Base-by-base conservation (phyloP, 1,140 invertebrate species). In the Ridgeia piscesae region DNA sequence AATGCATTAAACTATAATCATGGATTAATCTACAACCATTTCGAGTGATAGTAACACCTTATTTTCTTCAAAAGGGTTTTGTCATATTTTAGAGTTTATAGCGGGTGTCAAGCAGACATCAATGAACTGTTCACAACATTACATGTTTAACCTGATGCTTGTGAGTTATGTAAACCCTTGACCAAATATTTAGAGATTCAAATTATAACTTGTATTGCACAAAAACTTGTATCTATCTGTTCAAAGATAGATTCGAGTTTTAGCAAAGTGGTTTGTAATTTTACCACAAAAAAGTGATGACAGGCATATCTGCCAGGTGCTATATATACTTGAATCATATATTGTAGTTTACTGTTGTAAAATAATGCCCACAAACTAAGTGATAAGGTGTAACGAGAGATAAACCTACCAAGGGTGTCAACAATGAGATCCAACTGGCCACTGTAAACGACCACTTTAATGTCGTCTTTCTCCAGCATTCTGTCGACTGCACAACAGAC, bases 391-490 rank as follows among this genome's bases (percentile, higher is more conserved):
- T 91, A 91, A 33, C 34, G 33, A 33, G 35, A 92, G 1, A 48
- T 1, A 21, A 31, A 92, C 33, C 33, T 58, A 93, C 93, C 93
- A 34, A 91, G 90, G 14, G 93, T 93, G 89, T 93, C 92, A 48
- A 89, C 89, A 91, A 93, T 93, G 31, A 93, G 88, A 42, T 93
- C 93, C 21, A 93, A 89, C 77, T 93, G 93, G 33, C 93, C 93
- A 58, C 91, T 93, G 90, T 93, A 93, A 35, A 93, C 58, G 91
- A 93, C 88, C 17, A 93, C 93, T 50, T 93, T 48, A 17, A 93
- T 35, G 9, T 93, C 89, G 21, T 89, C 92, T 34, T 93, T 91
- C 33, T 34, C 35, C 31, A 93, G 91, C 34, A 89, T 50, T 17
- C 35, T 58, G 88, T 92, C 93, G 4, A 92, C 92, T 93, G 34